Conservation (phyloP, 2,888 invertebrate genomes). For the Papilio elwesi region DNA sequence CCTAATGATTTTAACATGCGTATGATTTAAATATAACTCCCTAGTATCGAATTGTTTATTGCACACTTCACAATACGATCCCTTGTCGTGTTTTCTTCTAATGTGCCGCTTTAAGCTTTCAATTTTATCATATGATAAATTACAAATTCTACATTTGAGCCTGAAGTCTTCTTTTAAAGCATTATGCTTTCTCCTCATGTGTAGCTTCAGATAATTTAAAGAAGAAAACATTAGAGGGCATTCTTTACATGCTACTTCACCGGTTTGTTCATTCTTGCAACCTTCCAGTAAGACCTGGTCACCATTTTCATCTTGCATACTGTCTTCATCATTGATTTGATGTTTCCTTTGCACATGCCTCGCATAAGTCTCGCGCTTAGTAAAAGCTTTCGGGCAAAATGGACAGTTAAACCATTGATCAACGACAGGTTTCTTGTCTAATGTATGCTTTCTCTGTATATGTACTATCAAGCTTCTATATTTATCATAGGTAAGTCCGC, state of each 20-base stretch:
- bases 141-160: slow-evolving; percentile 74
- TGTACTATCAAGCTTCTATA: slow-evolving; percentile 73
- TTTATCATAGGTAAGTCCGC: slow-evolving; percentile 75
- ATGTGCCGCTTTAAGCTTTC: slow-evolving; percentile 76
- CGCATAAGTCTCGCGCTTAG: slow-evolving; percentile 71
- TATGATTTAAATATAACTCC: slow-evolving; percentile 68
- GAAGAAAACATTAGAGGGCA: slow-evolving; percentile 75
- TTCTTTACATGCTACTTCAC: slow-evolving; percentile 70
- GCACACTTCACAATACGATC: slow-evolving; percentile 68
- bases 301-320: slow-evolving; percentile 40
- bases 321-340: slow-evolving; percentile 58
- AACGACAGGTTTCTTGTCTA: slow-evolving; percentile 53
- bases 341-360: slow-evolving; percentile 77
- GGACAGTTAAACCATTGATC: slow-evolving; percentile 71
- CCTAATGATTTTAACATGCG: slow-evolving; percentile 66
- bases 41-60: slow-evolving; percentile 69
- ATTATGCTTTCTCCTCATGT: slow-evolving; percentile 77
- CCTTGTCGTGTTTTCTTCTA: slow-evolving; percentile 71
- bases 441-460: slow-evolving; percentile 68
- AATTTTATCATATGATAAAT: slow-evolving; percentile 76
- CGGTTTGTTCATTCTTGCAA: slow-evolving; percentile 62
- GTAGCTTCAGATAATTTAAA: slow-evolving; percentile 69
- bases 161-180: slow-evolving; percentile 69
- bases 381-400: slow-evolving; percentile 71
- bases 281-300: slow-evolving; percentile 49